Percentiles rank a stretch among this genome's conserved stretches.
phyloP scores from a whole-genome alignment of 1,140 invertebrate species.

The Psilanteris sp. region DNA sequence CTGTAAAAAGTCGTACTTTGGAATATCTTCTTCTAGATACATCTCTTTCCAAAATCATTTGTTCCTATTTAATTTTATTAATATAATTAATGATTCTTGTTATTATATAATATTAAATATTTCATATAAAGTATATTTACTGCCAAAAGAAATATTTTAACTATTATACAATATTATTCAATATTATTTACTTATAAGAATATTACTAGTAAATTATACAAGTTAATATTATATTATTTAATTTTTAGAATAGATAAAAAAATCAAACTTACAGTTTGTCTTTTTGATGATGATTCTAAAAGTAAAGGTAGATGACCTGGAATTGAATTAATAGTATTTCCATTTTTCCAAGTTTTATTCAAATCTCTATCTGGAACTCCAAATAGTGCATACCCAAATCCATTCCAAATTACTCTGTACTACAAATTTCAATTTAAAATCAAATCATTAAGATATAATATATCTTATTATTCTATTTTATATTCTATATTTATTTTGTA shows the following conservation, averaged over 20 bases:
- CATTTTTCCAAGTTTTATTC: slow-evolving; percentile 85
- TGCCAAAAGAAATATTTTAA: too few species aligned
- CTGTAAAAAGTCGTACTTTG: slow-evolving; percentile 84
- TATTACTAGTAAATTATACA: too few species aligned
- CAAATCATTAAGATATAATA: too few species aligned
- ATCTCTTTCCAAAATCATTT: slow-evolving; percentile 83
- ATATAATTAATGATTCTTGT: too few species aligned
- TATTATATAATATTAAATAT: too few species aligned
- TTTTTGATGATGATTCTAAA: slow-evolving; percentile 72
- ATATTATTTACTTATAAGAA: too few species aligned
- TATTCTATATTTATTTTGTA: too few species aligned
- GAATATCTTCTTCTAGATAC: slow-evolving; percentile 85
- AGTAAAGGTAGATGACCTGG: slow-evolving; percentile 79
- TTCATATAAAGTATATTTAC: too few species aligned
- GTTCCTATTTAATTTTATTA: slow-evolving; percentile 80
- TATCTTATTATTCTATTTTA: background rate
- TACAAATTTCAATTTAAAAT: slow-evolving; percentile 73
- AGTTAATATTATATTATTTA: too few species aligned
- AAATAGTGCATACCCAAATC: slow-evolving; percentile 87
- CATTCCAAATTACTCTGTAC: slow-evolving; percentile 89
- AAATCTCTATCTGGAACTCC: slow-evolving; percentile 86
- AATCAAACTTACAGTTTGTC: slow-evolving; percentile 69
- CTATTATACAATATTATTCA: too few species aligned
- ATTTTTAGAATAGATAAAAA: too few species aligned
- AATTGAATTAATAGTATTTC: slow-evolving; percentile 81